These are phyloP conservation scores for Phragmatobia fuliginosa DNA, from an alignment of 2,888 invertebrate genomes.

Conservation along the genomic window DNA sequence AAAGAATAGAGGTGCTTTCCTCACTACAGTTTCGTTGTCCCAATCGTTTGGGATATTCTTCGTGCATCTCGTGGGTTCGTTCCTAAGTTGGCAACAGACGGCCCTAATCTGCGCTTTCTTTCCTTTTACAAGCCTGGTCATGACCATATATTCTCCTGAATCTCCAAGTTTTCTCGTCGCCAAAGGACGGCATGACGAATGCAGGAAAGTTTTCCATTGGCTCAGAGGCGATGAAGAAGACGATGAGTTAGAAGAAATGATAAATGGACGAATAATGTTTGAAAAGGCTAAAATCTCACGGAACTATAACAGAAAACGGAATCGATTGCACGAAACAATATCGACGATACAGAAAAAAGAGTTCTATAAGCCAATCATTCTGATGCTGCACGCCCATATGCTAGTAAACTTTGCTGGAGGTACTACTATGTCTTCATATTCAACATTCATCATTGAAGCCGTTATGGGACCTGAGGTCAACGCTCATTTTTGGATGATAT, in stretches of 20 bases:
- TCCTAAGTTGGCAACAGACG: constrained; percentile 83
- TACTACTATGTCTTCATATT: constrained; percentile 88
- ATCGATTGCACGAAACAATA: constrained; percentile 28
- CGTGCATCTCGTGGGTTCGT: constrained; percentile 87
- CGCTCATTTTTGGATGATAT: constrained; percentile 87
- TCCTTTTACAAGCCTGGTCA: constrained; percentile 75
- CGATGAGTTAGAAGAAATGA: constrained; percentile 72
- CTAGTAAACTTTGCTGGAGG: constrained; percentile 89
- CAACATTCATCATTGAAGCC: constrained; percentile 85
- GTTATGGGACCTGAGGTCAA: constrained; percentile 85
- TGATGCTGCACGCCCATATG: constrained; percentile 87
- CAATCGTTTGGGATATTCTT: constrained; percentile 87
- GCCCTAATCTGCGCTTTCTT: constrained; percentile 78
- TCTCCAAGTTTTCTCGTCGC: constrained; percentile 88
- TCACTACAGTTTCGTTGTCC: constrained; percentile 85
- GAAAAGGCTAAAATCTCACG: constrained; percentile 45
- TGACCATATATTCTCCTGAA: constrained; percentile 81
- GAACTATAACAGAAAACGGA: constrained; percentile 32
- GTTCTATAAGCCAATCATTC: constrained; percentile 85
- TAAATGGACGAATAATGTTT: constrained; percentile 54
- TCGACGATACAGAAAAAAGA: constrained; percentile 66
- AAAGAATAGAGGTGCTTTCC: constrained; percentile 86
- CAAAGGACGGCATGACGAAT: constrained; percentile 81
- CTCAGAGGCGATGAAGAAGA: constrained; percentile 81
- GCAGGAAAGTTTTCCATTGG: constrained; percentile 84